Base-by-base conservation (phyloP, 2,888 invertebrate genomes). In the Yponomeuta cagnagella region DNA sequence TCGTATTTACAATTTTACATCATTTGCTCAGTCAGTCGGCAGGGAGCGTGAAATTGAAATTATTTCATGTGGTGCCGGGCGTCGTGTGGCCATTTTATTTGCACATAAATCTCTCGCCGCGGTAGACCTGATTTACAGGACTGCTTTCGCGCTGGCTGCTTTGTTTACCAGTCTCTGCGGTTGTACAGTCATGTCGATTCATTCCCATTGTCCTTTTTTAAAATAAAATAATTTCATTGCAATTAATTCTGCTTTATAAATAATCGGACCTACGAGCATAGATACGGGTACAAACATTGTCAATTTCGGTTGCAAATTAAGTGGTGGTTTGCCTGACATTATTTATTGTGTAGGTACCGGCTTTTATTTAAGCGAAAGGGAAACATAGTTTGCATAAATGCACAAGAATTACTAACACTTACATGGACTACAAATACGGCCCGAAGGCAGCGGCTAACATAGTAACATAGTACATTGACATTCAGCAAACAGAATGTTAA, bases 21-120 rank as follows among this genome's bases (percentile, higher is more conserved):
- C 68, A 48, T 69, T 70, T 65, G 70, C 30, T 73, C 77, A 73
- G 74, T 73, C 78, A 77, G 78, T 73, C 78, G 77, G 78, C 79
- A 80, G 81, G 79, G 81, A 79, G 86, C 84, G 84, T 85, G 84
- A 87, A 89, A 88, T 88, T 88, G 86, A 89, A 89, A 89, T 87
- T 83, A 87, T 86, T 87, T 82, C 79, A 79, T 76, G 81, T 80
- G 79, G 82, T 81, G 81, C 82, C 76, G 73, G 79, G 78, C 80
- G 77, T 76, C 76, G 75, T 84, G 85, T 75, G 86, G 86, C 83
- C 81, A 80, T 82, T 88, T 88, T 87, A 86, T 88, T 86, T 82
- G 85, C 78, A 76, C 83, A 86, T 87, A 86, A 87, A 87, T 87
- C 85, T 74, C 70, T 82, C 73, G 73, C 75, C 76, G 83, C 74